Evolutionary conservation across 2,113 vertebrate species (phyloP).

Genomic region (Channa maculata): DNA sequence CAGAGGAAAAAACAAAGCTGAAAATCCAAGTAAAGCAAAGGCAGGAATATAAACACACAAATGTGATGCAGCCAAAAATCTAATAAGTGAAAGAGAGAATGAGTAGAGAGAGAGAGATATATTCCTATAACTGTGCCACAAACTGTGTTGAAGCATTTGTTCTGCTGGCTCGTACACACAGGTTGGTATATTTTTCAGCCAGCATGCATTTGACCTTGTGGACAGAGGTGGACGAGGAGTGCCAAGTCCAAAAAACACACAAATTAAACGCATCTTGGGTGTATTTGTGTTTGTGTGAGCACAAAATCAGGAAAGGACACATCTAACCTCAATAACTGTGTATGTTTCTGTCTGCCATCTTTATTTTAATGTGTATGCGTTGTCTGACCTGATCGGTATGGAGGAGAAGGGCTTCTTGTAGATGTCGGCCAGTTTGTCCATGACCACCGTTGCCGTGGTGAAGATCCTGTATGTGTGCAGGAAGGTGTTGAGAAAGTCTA

Average conservation of each 20-base stretch:
- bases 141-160: constrained; percentile 44
- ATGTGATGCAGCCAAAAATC: constrained; percentile 26
- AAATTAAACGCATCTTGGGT: background rate
- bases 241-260: constrained; percentile 20
- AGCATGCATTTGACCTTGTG: constrained; percentile 41
- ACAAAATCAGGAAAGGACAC: background rate
- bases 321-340: background rate
- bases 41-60: constrained; percentile 44
- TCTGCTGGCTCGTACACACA: constrained; percentile 33
- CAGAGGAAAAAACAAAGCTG: constrained; percentile 35
- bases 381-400: constrained; percentile 91
- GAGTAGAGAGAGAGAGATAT: constrained; percentile 15
- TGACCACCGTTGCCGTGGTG: constrained; percentile 91
- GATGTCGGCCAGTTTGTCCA: constrained; percentile 96
- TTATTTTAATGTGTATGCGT: constrained; percentile 19
- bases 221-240: constrained; percentile 19
- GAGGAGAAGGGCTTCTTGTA: constrained; percentile 97
- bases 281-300: background rate
- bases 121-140: constrained; percentile 46
- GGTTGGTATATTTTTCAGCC: constrained; percentile 20
- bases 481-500: constrained; percentile 99
- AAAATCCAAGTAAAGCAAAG: constrained; percentile 33
- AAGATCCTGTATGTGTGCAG: constrained; percentile 99
- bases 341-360: background rate
- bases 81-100: constrained; percentile 22